phyloP scores from a whole-genome alignment of 2,888 invertebrate species.

The Ethmia dodecea region DNA sequence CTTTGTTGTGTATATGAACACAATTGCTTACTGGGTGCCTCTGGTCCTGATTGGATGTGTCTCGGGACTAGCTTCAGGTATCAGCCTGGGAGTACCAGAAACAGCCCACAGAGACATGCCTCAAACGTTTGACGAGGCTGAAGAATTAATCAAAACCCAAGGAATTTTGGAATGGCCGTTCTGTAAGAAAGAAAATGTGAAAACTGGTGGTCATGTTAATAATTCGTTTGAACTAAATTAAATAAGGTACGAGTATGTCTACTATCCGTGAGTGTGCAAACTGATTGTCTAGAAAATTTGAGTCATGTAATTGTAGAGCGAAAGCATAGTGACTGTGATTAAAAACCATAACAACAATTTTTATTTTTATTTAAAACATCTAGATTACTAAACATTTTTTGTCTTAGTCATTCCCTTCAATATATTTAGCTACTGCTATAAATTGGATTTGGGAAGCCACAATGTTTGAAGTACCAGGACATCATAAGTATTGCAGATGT shows the following conservation, averaged over 20 bases:
- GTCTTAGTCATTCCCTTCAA: too few relatives aligned
- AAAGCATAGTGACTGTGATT: too few relatives aligned
- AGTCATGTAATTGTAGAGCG: too few relatives aligned
- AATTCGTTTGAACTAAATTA: slow-evolving; percentile 1
- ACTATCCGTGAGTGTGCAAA: too few relatives aligned
- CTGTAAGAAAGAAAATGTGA: slow-evolving; percentile 19
- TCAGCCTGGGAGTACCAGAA: slow-evolving; percentile 47
- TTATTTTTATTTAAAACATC: too few relatives aligned
- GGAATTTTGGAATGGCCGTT: slow-evolving; percentile 45
- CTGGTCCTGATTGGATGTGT: slow-evolving; percentile 36
- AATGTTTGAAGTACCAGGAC: too few relatives aligned
- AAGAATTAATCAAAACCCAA: slow-evolving; percentile 35
- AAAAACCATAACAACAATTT: too few relatives aligned
- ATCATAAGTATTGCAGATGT: too few relatives aligned
- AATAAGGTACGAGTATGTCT: slow-evolving; percentile 4
- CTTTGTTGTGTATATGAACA: slow-evolving; percentile 50
- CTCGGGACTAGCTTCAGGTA: slow-evolving; percentile 29
- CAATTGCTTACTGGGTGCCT: slow-evolving; percentile 43
- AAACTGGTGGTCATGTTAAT: slow-evolving; percentile 12
- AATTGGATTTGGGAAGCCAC: too few relatives aligned
- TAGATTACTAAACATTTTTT: too few relatives aligned
- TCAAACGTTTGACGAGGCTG: slow-evolving; percentile 56
- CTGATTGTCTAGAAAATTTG: too few relatives aligned
- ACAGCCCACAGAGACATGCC: slow-evolving; percentile 54
- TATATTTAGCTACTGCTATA: too few relatives aligned